phyloP scores from a whole-genome alignment of 1,140 invertebrate genomes.

The Bombus cullumanus region DNA sequence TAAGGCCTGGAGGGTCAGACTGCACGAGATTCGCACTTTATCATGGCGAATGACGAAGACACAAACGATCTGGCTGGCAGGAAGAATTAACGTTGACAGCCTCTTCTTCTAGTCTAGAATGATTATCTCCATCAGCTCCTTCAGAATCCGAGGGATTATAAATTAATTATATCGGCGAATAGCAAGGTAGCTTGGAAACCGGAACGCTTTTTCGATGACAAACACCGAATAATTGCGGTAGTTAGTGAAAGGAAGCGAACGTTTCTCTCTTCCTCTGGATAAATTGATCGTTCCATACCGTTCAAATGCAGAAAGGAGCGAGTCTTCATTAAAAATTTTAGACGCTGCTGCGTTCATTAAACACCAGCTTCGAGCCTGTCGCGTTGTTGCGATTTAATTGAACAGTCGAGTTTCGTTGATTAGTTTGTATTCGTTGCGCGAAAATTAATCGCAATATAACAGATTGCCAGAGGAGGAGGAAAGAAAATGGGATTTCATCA shows the following conservation, averaged over 20 bases:
- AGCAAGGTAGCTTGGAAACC: constrained; percentile 11
- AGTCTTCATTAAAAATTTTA: constrained; percentile 28
- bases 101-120: background rate
- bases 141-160: constrained; percentile 55
- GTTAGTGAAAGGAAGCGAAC: constrained; percentile 18
- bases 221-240: constrained; percentile 55
- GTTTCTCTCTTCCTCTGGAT: constrained; percentile 20
- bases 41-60: constrained; percentile 66
- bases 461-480: background rate
- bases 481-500: background rate
- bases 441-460: background rate
- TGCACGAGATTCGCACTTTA: constrained; percentile 62
- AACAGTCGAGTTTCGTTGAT: background rate
- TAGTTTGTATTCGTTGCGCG: background rate
- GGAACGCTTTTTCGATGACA: constrained; percentile 55
- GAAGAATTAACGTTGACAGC: constrained; percentile 68
- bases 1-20: constrained; percentile 44
- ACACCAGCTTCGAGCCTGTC: background rate
- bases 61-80: constrained; percentile 55
- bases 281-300: constrained; percentile 51
- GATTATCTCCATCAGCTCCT: constrained; percentile 55
- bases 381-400: constrained; percentile 34
- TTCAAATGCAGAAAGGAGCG: background rate
- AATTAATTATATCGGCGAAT: constrained; percentile 62
- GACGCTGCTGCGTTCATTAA: constrained; percentile 46